Evolutionary conservation across 2,888 invertebrate genomes (phyloP).

Genomic region (Chaitophorus viminalis): DNA sequence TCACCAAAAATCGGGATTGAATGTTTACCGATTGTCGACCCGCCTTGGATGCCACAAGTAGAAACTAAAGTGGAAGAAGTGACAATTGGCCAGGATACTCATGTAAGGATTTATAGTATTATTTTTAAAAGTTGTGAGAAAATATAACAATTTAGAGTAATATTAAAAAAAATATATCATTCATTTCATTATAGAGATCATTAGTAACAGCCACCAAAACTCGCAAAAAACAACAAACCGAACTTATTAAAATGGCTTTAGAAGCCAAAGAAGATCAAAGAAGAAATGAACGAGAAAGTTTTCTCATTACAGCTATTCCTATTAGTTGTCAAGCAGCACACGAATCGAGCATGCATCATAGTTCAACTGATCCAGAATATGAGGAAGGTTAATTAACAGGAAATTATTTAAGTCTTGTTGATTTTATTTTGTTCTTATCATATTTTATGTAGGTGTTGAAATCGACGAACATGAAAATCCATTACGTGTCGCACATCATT

Average conservation of each 20-base stretch:
- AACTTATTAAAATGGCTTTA: constrained; percentile 93
- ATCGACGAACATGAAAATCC: constrained; percentile 66
- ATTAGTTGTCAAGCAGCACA: constrained; percentile 95
- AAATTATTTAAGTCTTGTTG: neutral
- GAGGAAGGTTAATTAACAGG: constrained; percentile 75
- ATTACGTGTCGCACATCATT: constrained; percentile 77
- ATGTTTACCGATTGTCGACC: constrained; percentile 93
- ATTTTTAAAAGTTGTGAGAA: neutral
- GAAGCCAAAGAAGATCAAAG: constrained; percentile 96
- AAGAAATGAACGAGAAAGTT: constrained; percentile 92
- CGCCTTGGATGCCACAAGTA: constrained; percentile 97
- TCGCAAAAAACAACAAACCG: constrained; percentile 98
- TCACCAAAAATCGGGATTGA: constrained; percentile 99
- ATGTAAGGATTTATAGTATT: constrained; percentile 72
- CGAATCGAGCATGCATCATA: constrained; percentile 90
- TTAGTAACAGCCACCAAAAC: constrained; percentile 98
- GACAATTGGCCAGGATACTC: constrained; percentile 91
- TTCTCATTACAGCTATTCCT: constrained; percentile 94
- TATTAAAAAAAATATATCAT: neutral
- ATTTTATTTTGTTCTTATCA: neutral
- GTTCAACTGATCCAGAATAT: constrained; percentile 85
- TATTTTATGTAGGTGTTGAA: constrained; percentile 13
- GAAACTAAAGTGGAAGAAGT: constrained; percentile 99
- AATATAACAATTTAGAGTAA: neutral
- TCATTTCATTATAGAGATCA: constrained; percentile 75